A percentile compares a stretch with the other conserved stretches of the same genome.
phyloP scores from a whole-genome alignment of 1,140 invertebrate species.

The Odontomachus brunneus region DNA sequence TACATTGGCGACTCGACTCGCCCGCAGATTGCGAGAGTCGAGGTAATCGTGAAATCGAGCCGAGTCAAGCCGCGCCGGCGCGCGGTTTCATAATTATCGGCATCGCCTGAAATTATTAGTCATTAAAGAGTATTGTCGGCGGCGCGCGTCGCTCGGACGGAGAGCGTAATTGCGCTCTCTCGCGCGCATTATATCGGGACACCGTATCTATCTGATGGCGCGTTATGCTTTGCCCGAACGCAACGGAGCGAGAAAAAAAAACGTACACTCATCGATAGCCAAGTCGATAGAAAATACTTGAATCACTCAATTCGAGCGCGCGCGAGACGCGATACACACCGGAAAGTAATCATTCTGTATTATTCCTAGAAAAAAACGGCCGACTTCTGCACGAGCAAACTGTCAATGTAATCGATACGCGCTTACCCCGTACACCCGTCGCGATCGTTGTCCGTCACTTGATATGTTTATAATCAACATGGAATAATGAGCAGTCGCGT shows the following conservation, averaged over 20 bases:
- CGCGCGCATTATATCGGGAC: constrained; percentile 28
- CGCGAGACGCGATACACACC: background rate
- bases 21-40: constrained; percentile 14
- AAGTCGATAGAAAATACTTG: constrained; percentile 15
- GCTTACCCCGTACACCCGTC: background rate
- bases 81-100: constrained; percentile 55
- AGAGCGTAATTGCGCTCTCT: constrained; percentile 43
- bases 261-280: constrained; percentile 1
- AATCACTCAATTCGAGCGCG: background rate
- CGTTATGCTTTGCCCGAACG: constrained; percentile 7
- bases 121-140: constrained; percentile 52
- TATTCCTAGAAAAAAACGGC: background rate
- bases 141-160: constrained; percentile 8
- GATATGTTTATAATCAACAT: background rate
- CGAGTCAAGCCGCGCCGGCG: background rate
- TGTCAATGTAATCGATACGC: constrained; percentile 22
- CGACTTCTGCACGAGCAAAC: background rate
- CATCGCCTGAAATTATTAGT: constrained; percentile 53
- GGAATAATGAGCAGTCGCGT: background rate
- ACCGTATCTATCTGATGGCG: constrained; percentile 14
- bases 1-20: background rate
- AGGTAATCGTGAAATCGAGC: constrained; percentile 47
- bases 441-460: background rate
- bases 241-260: background rate
- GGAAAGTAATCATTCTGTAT: constrained; percentile 14